Conservation (phyloP, 2,888 invertebrate genomes). For the Dolomedes plantarius region DNA sequence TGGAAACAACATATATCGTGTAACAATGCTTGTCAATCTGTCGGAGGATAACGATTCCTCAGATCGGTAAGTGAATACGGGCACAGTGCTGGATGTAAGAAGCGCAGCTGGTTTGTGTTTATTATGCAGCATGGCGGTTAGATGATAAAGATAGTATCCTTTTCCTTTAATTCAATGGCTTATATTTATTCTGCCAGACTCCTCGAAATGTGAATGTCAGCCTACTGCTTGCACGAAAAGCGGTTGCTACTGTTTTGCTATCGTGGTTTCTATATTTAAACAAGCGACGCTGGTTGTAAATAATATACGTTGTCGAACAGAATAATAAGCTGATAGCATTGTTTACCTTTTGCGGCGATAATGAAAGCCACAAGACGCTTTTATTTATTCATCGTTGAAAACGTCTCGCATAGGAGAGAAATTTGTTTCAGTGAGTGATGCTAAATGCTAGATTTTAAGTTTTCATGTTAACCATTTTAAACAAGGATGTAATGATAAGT, state of each 20-base stretch:
- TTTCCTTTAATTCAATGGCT: not conserved
- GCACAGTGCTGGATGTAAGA: not conserved
- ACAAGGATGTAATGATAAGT: no score
- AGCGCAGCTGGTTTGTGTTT: not conserved
- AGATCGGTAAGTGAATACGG: not conserved
- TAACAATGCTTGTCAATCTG: not conserved
- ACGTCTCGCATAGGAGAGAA: no score
- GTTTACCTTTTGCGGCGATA: no score
- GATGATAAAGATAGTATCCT: not conserved
- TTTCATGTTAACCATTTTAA: no score
- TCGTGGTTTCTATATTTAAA: not conserved
- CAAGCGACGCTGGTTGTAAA: not conserved
- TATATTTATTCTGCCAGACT: not conserved
- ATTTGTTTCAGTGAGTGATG: no score
- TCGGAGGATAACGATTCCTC: not conserved
- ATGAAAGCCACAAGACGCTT: no score
- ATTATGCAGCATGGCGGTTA: not conserved
- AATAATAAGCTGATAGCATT: no score
- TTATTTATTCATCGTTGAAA: no score
- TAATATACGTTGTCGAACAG: not conserved
- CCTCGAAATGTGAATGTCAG: not conserved
- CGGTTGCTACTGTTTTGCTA: not conserved
- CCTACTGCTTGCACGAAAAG: not conserved
- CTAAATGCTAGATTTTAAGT: no score
- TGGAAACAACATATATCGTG: not conserved